A percentile compares a stretch with the other conserved stretches of the same genome.
Conservation (phyloP, 2,888 invertebrate species). For the Luperina nickerlii region DNA sequence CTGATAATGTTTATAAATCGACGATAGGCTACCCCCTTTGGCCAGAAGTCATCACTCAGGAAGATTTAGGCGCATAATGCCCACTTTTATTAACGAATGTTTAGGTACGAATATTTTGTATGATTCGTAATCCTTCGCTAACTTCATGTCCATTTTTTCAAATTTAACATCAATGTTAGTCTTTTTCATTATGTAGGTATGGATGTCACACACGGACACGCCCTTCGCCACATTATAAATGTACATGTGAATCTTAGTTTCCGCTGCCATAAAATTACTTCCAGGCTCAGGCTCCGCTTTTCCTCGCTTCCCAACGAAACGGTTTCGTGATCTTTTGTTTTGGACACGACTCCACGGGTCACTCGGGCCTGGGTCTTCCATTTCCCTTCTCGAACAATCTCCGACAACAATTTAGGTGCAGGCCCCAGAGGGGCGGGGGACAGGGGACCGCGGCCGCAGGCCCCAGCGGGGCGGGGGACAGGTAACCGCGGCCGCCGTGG, state of each 20-base stretch:
- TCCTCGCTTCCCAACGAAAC: no score
- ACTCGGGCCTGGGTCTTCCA: background rate
- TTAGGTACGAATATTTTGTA: background rate
- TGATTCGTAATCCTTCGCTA: background rate
- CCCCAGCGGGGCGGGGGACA: background rate
- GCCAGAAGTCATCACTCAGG: conserved; percentile 4
- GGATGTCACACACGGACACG: background rate
- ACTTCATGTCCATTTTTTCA: background rate
- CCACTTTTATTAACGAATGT: background rate
- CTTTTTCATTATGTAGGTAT: background rate
- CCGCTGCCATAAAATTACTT: no score
- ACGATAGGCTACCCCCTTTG: background rate
- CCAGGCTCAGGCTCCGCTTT: no score
- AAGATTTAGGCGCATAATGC: no score
- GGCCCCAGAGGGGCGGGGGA: no score
- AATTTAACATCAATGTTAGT: background rate
- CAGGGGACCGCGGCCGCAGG: no score
- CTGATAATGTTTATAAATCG: background rate
- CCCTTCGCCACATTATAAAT: no score
- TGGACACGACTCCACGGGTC: no score
- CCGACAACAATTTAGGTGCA: conserved; percentile 1
- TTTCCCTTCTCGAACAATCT: conserved; percentile 8
- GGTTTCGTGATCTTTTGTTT: no score
- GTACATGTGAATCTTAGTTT: no score
- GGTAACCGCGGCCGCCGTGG: no score